Conservation (phyloP, 2,113 vertebrate species). For the Hippocampus barbouri region DNA sequence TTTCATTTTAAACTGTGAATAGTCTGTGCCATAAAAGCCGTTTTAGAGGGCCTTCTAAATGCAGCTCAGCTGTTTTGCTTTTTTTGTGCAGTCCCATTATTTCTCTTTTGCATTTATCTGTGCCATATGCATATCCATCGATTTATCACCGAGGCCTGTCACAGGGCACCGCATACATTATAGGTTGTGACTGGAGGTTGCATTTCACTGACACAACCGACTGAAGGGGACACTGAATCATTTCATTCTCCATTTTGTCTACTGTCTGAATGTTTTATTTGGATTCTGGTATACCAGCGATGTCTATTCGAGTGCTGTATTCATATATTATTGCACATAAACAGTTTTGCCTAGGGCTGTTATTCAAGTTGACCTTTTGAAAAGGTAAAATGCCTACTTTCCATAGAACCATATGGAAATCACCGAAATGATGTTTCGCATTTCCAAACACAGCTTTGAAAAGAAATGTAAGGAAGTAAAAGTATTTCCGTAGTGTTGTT, state of each 20-base stretch:
- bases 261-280: conserved; percentile 46
- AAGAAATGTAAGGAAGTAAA: conserved; percentile 29
- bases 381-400: conserved; percentile 57
- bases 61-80: not conserved
- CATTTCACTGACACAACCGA: conserved; percentile 26
- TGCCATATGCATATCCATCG: conserved; percentile 1
- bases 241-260: conserved; percentile 39
- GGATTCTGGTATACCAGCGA: conserved; percentile 11
- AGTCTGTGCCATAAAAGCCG: not conserved
- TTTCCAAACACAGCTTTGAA: conserved; percentile 21
- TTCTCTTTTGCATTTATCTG: not conserved
- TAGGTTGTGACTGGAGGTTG: conserved; percentile 19
- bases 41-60: not conserved
- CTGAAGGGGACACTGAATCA: conserved; percentile 37
- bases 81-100: not conserved
- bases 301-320: conserved; percentile 37
- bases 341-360: conserved; percentile 39
- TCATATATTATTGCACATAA: conserved; percentile 60
- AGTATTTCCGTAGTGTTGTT: conserved; percentile 29
- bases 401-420: conserved; percentile 46
- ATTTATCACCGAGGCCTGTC: conserved; percentile 5
- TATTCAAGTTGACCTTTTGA: conserved; percentile 62
- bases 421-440: conserved; percentile 14
- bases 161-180: not conserved
- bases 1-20: not conserved